These are phyloP conservation scores for Nothobranchius furzeri DNA, from an alignment of 2,113 vertebrate species.

Conservation along the genomic window DNA sequence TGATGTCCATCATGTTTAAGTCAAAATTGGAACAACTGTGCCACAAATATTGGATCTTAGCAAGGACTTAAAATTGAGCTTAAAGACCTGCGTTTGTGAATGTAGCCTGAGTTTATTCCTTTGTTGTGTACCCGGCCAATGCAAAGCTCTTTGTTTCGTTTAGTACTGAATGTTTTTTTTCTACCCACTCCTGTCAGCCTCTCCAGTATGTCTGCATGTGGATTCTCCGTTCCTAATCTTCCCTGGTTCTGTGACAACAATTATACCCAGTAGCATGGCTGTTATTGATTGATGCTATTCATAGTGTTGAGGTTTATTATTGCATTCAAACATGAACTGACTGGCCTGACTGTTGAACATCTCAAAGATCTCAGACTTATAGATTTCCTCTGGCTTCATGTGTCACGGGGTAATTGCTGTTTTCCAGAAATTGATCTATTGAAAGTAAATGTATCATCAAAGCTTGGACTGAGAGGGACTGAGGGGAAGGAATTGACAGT, in stretches of 20 bases:
- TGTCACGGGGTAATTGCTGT: slow-evolving; percentile 52
- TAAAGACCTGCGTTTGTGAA: no score
- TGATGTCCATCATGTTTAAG: no score
- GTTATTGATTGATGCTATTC: slow-evolving; percentile 44
- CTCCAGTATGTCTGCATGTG: no score
- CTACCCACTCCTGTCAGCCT: no score
- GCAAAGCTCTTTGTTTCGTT: no score
- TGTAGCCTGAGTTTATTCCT: no score
- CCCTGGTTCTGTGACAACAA: neutral
- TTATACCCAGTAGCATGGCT: neutral
- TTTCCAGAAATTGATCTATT: slow-evolving; percentile 63
- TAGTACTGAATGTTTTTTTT: no score
- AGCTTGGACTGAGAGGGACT: neutral
- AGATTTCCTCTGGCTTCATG: slow-evolving; percentile 48
- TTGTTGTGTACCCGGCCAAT: no score
- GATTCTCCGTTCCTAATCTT: no score
- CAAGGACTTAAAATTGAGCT: no score
- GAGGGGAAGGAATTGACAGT: slow-evolving; percentile 2
- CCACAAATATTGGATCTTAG: no score
- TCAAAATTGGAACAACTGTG: no score
- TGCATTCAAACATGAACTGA: slow-evolving; percentile 33
- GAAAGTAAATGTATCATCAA: slow-evolving; percentile 67
- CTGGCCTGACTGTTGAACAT: slow-evolving; percentile 54
- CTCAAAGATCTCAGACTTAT: slow-evolving; percentile 59
- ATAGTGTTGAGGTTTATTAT: slow-evolving; percentile 31